Evolutionary conservation across 2,888 invertebrate species (phyloP).

Genomic region (Pteria penguin): DNA sequence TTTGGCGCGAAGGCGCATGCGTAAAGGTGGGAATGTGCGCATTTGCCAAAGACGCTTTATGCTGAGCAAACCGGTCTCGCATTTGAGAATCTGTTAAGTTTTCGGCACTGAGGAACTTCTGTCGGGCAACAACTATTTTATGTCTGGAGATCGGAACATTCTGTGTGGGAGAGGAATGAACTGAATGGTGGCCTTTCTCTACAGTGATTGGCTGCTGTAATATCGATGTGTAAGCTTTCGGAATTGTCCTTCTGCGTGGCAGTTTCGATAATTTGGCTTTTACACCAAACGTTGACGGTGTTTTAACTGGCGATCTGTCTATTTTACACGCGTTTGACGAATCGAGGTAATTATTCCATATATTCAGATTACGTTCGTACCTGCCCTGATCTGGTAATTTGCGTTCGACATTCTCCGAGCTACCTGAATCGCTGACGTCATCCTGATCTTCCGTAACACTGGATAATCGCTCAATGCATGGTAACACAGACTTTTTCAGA

Average conservation of each 20-base stretch:
- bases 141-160: slow-evolving; percentile 47
- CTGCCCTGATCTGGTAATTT: background rate
- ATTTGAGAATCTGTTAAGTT: slow-evolving; percentile 54
- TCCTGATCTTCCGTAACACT: background rate
- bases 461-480: slow-evolving; percentile 31
- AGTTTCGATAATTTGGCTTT: slow-evolving; percentile 24
- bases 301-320: slow-evolving; percentile 45
- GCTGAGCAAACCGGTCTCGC: slow-evolving; percentile 60
- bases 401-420: background rate
- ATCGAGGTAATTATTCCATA: slow-evolving; percentile 26
- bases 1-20: too few relatives aligned
- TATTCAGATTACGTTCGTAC: slow-evolving; percentile 18
- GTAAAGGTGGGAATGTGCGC: slow-evolving; percentile 46
- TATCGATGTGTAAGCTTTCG: slow-evolving; percentile 59
- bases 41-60: slow-evolving; percentile 55
- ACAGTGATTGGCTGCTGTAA: slow-evolving; percentile 55
- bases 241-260: slow-evolving; percentile 17
- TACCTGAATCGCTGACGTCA: background rate
- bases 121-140: slow-evolving; percentile 66
- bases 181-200: slow-evolving; percentile 17
- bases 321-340: slow-evolving; percentile 21
- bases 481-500: slow-evolving; percentile 20
- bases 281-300: slow-evolving; percentile 48
- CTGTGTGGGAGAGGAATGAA: background rate
- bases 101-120: slow-evolving; percentile 68